Conservation (phyloP, 92 coral and sea anemone genomes). For the Paramuricea clavata region DNA sequence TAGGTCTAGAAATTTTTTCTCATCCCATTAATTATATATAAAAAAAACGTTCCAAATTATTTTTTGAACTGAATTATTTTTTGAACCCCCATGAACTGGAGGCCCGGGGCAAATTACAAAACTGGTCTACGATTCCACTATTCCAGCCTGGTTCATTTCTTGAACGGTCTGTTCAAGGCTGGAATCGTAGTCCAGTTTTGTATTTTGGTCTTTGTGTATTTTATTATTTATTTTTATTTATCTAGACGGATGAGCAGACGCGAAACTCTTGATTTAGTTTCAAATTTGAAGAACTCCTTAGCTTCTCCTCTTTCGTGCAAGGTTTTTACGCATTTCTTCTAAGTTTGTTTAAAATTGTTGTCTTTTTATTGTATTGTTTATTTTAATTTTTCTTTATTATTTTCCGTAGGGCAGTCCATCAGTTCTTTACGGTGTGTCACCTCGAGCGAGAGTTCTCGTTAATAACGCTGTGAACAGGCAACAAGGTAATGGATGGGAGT, state of each 20-base stretch:
- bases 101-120: too few relatives aligned
- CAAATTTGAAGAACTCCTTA: slow-evolving; percentile 43
- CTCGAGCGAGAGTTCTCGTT: slow-evolving; percentile 38
- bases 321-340: slow-evolving; percentile 1
- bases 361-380: neutral
- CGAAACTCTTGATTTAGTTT: slow-evolving; percentile 36
- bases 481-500: slow-evolving; percentile 3
- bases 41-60: too few relatives aligned
- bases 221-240: neutral
- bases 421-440: slow-evolving; percentile 40
- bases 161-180: too few relatives aligned
- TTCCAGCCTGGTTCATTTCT: too few relatives aligned
- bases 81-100: too few relatives aligned
- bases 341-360: neutral
- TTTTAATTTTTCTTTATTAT: neutral
- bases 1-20: too few relatives aligned
- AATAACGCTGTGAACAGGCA: slow-evolving; percentile 31
- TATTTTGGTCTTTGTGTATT: neutral
- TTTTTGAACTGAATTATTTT: too few relatives aligned
- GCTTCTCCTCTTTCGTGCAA: slow-evolving; percentile 41
- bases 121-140: too few relatives aligned
- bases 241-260: slow-evolving; percentile 48
- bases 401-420: slow-evolving; percentile 37
- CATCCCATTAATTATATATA: too few relatives aligned
- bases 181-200: too few relatives aligned